A percentile compares a stretch with the other conserved stretches of the same genome.
Conservation (phyloP, 2,797 vertebrate species). For the Numenius phaeopus region DNA sequence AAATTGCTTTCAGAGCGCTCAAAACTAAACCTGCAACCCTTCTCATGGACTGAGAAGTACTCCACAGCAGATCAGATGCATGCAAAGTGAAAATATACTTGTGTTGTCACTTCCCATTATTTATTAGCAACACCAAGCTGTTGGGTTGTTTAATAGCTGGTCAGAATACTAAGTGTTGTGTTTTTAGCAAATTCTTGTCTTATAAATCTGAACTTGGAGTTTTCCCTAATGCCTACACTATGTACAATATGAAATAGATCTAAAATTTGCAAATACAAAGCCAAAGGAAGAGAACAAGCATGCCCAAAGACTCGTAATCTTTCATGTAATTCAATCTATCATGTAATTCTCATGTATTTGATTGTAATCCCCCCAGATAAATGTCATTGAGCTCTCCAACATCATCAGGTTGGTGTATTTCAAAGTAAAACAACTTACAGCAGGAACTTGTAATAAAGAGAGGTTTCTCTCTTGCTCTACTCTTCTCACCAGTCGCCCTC, state of each 20-base stretch:
- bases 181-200: background rate
- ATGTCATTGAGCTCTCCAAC: background rate
- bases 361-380: background rate
- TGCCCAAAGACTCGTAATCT: background rate
- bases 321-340: background rate
- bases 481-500: background rate
- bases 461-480: background rate
- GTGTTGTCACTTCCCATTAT: background rate
- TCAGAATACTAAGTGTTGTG: background rate
- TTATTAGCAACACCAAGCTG: background rate
- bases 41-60: background rate
- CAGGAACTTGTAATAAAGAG: background rate
- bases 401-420: background rate
- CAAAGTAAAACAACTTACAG: background rate
- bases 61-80: background rate
- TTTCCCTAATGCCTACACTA: background rate
- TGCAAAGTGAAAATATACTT: background rate
- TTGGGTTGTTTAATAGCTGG: background rate
- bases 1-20: background rate
- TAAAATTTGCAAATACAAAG: background rate
- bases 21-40: background rate
- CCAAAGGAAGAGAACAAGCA: background rate
- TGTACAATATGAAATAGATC: rapidly evolving
- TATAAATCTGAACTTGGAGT: background rate
- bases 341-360: background rate